phyloP scores from a whole-genome alignment of 2,113 vertebrate genomes.

The Gila orcuttii region DNA sequence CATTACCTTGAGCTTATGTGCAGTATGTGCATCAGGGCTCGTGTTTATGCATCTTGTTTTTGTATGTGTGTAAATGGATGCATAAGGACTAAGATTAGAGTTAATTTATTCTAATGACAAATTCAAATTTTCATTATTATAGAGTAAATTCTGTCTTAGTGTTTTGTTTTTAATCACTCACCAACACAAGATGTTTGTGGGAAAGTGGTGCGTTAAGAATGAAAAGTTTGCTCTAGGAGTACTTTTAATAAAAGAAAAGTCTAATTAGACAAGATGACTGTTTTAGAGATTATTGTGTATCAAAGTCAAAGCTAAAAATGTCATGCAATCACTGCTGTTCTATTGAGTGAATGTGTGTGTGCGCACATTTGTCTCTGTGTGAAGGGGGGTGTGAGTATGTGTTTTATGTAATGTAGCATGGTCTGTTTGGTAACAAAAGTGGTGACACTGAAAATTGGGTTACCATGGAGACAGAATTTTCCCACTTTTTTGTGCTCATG shows the following conservation, averaged over 20 bases:
- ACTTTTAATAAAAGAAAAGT: background rate
- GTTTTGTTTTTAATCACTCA: background rate
- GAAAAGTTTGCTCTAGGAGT: background rate
- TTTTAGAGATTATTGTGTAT: background rate
- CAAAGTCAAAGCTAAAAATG: background rate
- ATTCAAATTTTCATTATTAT: background rate
- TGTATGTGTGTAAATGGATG: background rate
- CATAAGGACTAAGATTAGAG: background rate
- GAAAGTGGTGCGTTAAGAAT: background rate
- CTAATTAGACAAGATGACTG: background rate
- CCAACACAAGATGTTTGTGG: background rate
- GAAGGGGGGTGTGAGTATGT: slow-evolving; percentile 28
- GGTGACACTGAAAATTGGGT: slow-evolving; percentile 72
- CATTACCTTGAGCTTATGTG: background rate
- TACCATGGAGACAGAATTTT: slow-evolving; percentile 76
- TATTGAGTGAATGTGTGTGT: slow-evolving; percentile 3
- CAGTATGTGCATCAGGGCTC: background rate
- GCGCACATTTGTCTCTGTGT: slow-evolving; percentile 31
- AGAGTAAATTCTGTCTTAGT: background rate
- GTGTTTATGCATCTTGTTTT: background rate
- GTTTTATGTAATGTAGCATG: slow-evolving; percentile 58
- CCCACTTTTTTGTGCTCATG: slow-evolving; percentile 67
- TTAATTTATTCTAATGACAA: background rate
- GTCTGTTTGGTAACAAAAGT: slow-evolving; percentile 64
- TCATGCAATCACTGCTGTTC: slow-evolving; percentile 7